phyloP scores from a whole-genome alignment of 2,113 vertebrate genomes.

The Recurvirostra avosetta region DNA sequence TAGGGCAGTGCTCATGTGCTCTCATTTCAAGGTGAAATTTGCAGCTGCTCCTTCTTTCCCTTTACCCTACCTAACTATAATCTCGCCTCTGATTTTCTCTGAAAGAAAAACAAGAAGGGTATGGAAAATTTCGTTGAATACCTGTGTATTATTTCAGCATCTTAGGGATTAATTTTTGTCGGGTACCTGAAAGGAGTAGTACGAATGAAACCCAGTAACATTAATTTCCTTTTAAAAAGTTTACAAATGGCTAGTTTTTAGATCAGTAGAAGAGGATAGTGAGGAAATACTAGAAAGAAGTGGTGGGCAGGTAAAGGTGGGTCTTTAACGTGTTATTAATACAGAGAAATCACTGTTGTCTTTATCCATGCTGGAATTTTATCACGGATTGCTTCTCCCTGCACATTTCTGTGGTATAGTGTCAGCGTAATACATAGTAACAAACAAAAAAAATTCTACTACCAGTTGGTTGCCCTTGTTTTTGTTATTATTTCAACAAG shows the following conservation, averaged over 20 bases:
- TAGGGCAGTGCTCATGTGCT: not conserved
- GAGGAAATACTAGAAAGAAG: not conserved
- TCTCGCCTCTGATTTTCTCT: not conserved
- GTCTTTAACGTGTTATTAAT: not conserved
- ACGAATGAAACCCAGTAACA: not conserved
- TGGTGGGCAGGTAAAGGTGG: not conserved
- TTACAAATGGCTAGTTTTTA: not conserved
- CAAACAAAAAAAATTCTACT: not conserved
- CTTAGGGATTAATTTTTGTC: not conserved
- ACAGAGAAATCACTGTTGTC: constrained; percentile 1
- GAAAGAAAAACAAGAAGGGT: not conserved
- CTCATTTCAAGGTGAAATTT: not conserved
- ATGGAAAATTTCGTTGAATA: not conserved
- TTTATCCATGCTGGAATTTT: constrained; percentile 12
- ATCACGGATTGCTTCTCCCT: not conserved
- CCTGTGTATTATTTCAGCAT: not conserved
- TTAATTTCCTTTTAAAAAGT: not conserved
- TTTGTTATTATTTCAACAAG: not conserved
- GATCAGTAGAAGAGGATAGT: not conserved
- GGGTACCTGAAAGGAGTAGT: not conserved
- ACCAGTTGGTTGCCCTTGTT: not conserved
- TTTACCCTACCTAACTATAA: not conserved
- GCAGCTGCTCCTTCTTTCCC: not conserved
- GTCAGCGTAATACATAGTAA: not conserved
- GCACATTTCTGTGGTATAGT: not conserved